Evolutionary conservation across 2,797 vertebrate genomes (phyloP), one percentile per base, ranked within the genome.

Genomic region (Rhodeus uyekii): DNA sequence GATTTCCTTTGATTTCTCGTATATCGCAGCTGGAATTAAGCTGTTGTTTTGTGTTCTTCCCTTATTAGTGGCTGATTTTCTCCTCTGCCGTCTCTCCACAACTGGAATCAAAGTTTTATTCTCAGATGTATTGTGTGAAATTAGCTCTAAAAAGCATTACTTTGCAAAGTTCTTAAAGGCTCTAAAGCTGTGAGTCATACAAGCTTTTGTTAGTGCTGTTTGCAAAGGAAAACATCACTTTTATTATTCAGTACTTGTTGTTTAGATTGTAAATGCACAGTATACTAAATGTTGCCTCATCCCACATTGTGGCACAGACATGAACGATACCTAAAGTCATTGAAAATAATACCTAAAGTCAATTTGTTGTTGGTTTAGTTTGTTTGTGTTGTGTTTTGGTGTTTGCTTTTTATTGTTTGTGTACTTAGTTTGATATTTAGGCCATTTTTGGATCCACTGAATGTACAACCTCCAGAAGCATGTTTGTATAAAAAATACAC

Each of bases 81-180:
- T 42, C 24, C 38, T 69, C 24, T 34, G 24, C 38, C 29, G 2
- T 55, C 77, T 67, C 76, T 55, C 16, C 46, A 39, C 34, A 53
- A 67, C 44, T 68, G 24, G 36, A 58, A 79, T 68, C 63, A 69
- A 69, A n/a, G 50, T 68, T 68, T 79, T 44, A 79, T 58, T 44
- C 65, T 50, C 63, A 24, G n/a, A 67, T 22, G 61, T 10, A 32
- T 67, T 38, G n/a, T 8, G 61, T 67, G 46, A 67, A 38, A 67
- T 78, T 67, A 19, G 44, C 4, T 78, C 14, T 48, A 50, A 34
- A 18, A 78, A 18, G n/a, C 32, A 36, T 53, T 38, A 46, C 42
- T 64, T 77, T 38, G 8, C 27, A n/a, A 50, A 65, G 12, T 77
- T n/a, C 0, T 6, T 27, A 14, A 44, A 46, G 19, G 46, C 76